phyloP scores from a whole-genome alignment of 2,113 vertebrate species.

The Sinocyclocheilus anshuiensis region DNA sequence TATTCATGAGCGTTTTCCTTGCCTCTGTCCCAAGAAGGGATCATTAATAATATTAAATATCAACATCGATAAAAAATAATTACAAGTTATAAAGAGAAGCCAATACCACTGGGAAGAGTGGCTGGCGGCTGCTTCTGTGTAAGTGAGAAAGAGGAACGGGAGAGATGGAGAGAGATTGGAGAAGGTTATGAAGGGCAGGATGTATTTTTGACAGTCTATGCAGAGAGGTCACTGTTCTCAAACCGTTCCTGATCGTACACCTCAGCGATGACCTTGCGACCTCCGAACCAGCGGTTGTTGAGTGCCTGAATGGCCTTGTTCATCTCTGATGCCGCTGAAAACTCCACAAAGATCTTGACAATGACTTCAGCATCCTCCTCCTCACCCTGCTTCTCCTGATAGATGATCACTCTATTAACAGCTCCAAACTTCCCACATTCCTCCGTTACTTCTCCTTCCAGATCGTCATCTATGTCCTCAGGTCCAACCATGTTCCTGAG shows the following conservation, averaged over 20 bases:
- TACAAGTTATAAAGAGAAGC: constrained; percentile 66
- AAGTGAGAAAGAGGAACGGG: constrained; percentile 27
- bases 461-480: constrained; percentile 89
- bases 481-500: constrained; percentile 95
- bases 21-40: constrained; percentile 58
- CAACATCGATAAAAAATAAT: constrained; percentile 69
- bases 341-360: constrained; percentile 94
- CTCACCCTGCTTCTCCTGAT: constrained; percentile 94
- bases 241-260: constrained; percentile 92
- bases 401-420: constrained; percentile 91
- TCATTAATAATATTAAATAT: constrained; percentile 69
- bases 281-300: constrained; percentile 93
- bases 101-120: constrained; percentile 52
- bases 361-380: constrained; percentile 93
- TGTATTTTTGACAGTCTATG: constrained; percentile 72
- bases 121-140: constrained; percentile 47
- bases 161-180: constrained; percentile 26
- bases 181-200: background rate
- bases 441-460: constrained; percentile 92
- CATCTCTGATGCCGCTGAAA: constrained; percentile 86
- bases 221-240: constrained; percentile 88
- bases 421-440: constrained; percentile 92
- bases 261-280: constrained; percentile 88
- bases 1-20: constrained; percentile 56
- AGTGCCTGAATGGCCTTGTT: constrained; percentile 92